Base-by-base conservation (phyloP, 2,888 invertebrate genomes). In the Hirudinaria manillensis region DNA sequence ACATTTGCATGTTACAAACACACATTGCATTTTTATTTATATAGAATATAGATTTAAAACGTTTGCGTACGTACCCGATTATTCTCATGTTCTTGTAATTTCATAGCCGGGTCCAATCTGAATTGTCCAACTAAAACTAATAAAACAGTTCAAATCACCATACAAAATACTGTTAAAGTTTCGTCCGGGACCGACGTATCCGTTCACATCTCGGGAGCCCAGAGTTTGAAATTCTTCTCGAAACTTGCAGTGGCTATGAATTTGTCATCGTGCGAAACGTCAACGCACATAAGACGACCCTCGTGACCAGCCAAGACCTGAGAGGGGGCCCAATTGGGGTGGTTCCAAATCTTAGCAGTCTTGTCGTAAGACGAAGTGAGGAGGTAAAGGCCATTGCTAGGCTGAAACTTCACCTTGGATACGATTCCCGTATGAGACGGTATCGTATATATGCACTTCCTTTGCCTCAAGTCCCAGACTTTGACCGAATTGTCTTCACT, bases 311-410 rank as follows among this genome's bases (percentile, higher is more conserved):
- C 91, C 27, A 99, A 87, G 0, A 95, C 94, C 82, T 94, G 91
- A n/a, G 99, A 87, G 0, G 96, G 97, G 81, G 98, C 94, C 95
- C 97, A 99, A 0, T 94, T 93, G 77, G 94, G 93, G 83, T 92
- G 93, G 0, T 95, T 92, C 99, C 99, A 99, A 70, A 94, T 87
- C 87, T 95, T 97, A 0, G 93, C 92, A 0, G 92, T 91, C 80
- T 91, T 90, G 83, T 99, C 99, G 84, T 96, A 99, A 0, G 97
- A 96, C 0, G 92, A 89, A 0, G 97, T 94, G 61, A 95, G 89
- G 67, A 99, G 87, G 85, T 92, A 98, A 83, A 93, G 91, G 0
- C 96, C 95, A 76, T n/a, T 70, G 34, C 61, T 76, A 7, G 77
- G 84, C 80, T 97, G 94, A 83, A 94, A 98, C 78, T 92, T 90